Conservation (phyloP, 2,888 invertebrate genomes). For the Odontomyia ornata region DNA sequence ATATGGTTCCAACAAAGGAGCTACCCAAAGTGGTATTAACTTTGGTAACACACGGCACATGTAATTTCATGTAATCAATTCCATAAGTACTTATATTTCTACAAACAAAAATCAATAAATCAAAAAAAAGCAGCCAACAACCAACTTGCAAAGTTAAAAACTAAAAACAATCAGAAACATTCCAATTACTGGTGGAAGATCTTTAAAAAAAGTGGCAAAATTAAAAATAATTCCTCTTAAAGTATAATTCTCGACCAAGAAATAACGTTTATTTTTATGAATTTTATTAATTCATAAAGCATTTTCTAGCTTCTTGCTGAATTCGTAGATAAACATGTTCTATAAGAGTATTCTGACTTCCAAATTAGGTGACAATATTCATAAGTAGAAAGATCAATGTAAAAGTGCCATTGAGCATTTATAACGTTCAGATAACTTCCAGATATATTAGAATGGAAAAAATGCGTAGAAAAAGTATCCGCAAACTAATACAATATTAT, state of each 20-base stretch:
- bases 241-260: not conserved
- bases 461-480: not conserved
- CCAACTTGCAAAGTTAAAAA: too few relatives aligned
- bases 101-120: constrained; percentile 12
- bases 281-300: not conserved
- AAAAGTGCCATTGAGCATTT: constrained; percentile 43
- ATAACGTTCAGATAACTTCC: constrained; percentile 1
- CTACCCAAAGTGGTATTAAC: constrained; percentile 94
- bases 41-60: constrained; percentile 98
- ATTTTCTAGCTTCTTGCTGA: not conserved
- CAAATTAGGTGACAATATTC: constrained; percentile 5
- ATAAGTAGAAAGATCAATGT: not conserved
- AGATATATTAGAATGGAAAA: not conserved
- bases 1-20: constrained; percentile 98
- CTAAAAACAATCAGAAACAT: constrained; percentile 41
- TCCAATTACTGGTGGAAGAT: not conserved
- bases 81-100: constrained; percentile 33
- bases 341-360: not conserved
- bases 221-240: not conserved
- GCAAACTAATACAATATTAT: constrained; percentile 1
- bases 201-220: not conserved
- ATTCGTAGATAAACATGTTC: not conserved
- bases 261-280: not conserved
- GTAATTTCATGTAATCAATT: constrained; percentile 67
- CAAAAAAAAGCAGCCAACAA: not conserved